Percentiles rank a stretch among this genome's conserved stretches.
phyloP scores from a whole-genome alignment of 2,797 vertebrate genomes.

The Limosa lapponica region DNA sequence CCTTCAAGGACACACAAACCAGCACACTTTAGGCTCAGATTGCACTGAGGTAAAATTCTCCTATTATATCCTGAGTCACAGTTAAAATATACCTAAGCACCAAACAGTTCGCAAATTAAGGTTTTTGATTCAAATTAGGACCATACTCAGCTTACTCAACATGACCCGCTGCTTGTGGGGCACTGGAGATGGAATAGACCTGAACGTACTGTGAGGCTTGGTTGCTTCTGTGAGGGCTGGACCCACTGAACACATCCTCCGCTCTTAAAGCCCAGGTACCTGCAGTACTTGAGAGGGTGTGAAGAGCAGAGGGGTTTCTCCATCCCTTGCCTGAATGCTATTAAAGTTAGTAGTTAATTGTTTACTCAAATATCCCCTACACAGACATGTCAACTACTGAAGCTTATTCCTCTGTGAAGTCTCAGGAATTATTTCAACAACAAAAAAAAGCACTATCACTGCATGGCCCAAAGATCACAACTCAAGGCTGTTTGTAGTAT shows the following conservation, averaged over 20 bases:
- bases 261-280: background rate
- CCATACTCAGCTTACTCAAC: fast-evolving
- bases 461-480: background rate
- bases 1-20: background rate
- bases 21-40: background rate
- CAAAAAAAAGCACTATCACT: background rate
- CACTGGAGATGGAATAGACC: fast-evolving
- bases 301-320: background rate
- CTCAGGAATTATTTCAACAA: background rate
- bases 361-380: fast-evolving
- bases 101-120: background rate
- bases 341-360: background rate
- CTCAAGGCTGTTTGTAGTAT: fast-evolving
- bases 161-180: fast-evolving
- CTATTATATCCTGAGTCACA: background rate
- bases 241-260: fast-evolving
- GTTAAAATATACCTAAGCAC: background rate
- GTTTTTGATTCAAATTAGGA: background rate
- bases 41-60: background rate
- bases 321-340: background rate
- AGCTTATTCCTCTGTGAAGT: background rate
- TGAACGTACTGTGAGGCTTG: fast-evolving
- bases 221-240: background rate
- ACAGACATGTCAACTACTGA: background rate
- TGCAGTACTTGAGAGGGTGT: fast-evolving